Evolutionary conservation across 2,888 invertebrate species (phyloP), one percentile per base, ranked within the genome.

Genomic region (Notodonta ziczac): DNA sequence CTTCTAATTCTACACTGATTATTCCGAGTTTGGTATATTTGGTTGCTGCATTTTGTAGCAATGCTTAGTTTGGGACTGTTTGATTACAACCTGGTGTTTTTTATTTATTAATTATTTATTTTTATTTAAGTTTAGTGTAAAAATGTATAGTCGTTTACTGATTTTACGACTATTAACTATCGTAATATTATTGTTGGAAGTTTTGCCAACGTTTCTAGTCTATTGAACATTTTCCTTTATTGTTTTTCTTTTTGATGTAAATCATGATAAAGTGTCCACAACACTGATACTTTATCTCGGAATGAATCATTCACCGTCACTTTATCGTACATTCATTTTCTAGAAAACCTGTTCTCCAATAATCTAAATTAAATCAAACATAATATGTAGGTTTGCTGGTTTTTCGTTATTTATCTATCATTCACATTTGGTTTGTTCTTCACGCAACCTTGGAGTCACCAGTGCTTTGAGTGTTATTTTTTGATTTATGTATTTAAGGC

Each of bases 321-420:
- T 66, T 62, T 63, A 64, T 67, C 74, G 56, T 60, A 67, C 67
- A 74, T 61, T 60, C 66, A 74, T 76, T 71, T 71, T 60, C 58
- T 67, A 61, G 64, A 62, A 65, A 63, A 65, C 65, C 55, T 63
- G 66, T 67, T 67, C 62, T 35, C 58, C 73, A 72, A 77, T 75
- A 73, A 69, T 63, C 57, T 10, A 71, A 73, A 75, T 76, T 62
- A 65, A 65, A 76, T 76, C 73, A 60, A 61, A 59, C 59, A 53
- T 62, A 44, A 60, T 56, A 58, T 52, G 66, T 57, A 63, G 73
- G 70, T 70, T 69, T 70, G 55, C 64, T 69, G 64, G 66, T 63
- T 69, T 72, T 70, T 60, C 59, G 68, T 70, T 70, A 72, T 74
- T 70, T 72, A 62, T 74, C 63, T 24, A 24, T 24, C n/a, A n/a